Conservation (phyloP, 2,888 invertebrate genomes). For the Neocrepidodera transversa region DNA sequence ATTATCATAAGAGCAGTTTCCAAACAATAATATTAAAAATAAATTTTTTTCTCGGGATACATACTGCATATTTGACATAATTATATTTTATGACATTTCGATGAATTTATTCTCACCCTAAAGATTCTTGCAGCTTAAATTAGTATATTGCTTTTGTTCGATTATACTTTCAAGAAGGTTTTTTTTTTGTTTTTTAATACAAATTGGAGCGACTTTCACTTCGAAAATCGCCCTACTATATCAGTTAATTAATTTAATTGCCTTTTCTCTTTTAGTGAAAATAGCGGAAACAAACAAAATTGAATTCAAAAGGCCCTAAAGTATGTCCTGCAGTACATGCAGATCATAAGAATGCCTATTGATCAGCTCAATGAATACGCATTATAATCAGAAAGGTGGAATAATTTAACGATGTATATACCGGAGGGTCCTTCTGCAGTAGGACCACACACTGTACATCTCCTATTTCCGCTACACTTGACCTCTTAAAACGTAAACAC, state of each 20-base stretch:
- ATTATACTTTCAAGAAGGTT: too few relatives aligned
- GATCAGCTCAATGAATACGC: conserved; percentile 55
- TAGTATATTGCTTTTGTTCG: too few relatives aligned
- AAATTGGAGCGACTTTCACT: not conserved
- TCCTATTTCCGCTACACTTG: not conserved
- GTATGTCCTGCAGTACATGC: conserved; percentile 42
- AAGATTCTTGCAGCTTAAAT: too few relatives aligned
- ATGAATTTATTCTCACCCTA: too few relatives aligned
- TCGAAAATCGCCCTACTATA: not conserved
- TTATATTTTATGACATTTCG: too few relatives aligned
- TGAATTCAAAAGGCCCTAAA: conserved; percentile 37
- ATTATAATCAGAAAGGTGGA: conserved; percentile 57
- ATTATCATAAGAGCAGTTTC: too few relatives aligned
- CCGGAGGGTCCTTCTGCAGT: conserved; percentile 34
- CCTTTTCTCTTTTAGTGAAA: conserved; percentile 35
- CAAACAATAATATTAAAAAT: too few relatives aligned
- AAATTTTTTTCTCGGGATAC: too few relatives aligned
- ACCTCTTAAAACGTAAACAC: not conserved
- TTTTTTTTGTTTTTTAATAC: too few relatives aligned
- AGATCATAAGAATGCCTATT: conserved; percentile 54
- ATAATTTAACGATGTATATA: conserved; percentile 59
- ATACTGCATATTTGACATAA: too few relatives aligned
- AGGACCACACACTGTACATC: conserved; percentile 38
- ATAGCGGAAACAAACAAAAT: conserved; percentile 43
- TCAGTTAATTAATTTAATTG: conserved; percentile 38